Conservation (phyloP, 2,113 vertebrate species). For the cattle (Bos taurus) region DNA sequence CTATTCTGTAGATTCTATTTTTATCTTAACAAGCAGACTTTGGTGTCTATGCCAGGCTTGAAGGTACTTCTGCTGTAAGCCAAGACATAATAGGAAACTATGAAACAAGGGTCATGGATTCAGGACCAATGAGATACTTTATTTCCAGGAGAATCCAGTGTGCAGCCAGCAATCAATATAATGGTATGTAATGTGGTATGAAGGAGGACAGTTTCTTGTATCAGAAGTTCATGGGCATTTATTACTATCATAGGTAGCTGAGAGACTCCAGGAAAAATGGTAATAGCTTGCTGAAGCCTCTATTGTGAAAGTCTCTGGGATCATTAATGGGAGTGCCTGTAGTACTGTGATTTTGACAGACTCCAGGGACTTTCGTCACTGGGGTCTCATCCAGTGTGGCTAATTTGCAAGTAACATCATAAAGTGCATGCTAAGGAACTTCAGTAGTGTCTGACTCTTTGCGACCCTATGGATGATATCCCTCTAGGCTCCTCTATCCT, state of each 20-base stretch:
- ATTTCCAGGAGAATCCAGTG: background rate
- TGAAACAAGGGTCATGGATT: background rate
- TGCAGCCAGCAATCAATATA: background rate
- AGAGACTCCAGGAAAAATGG: background rate
- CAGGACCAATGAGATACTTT: background rate
- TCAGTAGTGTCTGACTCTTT: fast-evolving
- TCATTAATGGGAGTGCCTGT: background rate
- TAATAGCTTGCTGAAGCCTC: background rate
- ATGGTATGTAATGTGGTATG: background rate
- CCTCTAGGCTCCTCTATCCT: background rate
- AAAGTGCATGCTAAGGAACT: background rate
- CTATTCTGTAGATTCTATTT: background rate
- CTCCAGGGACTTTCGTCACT: background rate
- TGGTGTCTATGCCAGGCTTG: background rate
- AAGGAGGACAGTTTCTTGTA: background rate
- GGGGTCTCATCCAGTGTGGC: background rate
- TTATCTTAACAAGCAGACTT: background rate
- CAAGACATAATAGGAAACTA: background rate
- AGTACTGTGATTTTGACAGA: background rate
- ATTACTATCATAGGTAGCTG: background rate
- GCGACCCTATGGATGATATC: background rate
- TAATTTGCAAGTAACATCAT: background rate
- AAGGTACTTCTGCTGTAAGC: background rate
- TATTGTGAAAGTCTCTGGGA: background rate
- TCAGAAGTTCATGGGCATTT: background rate